Evolutionary conservation across 2,888 invertebrate genomes (phyloP).

Genomic region (Sclerodermus sp.): DNA sequence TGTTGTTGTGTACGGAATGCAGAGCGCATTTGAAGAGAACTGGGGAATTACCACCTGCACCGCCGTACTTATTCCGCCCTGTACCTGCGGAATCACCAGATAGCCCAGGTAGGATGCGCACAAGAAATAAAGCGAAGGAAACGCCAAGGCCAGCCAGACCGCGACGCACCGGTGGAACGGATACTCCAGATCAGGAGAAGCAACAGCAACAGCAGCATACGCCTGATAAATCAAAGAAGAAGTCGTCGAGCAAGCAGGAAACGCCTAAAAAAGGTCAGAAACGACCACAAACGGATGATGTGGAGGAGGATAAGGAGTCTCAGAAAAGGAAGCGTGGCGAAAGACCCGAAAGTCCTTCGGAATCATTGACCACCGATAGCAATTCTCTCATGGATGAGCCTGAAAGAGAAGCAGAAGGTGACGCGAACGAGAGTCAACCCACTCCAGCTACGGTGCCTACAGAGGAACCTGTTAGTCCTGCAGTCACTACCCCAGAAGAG

Average conservation of each 20-base stretch:
- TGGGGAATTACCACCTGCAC: slow-evolving; percentile 69
- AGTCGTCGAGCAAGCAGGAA: slow-evolving; percentile 48
- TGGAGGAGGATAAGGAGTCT: slow-evolving; percentile 64
- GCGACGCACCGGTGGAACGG: slow-evolving; percentile 64
- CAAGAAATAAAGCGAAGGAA: slow-evolving; percentile 80
- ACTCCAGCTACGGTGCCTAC: slow-evolving; percentile 34
- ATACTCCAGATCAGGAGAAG: slow-evolving; percentile 62
- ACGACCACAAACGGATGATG: slow-evolving; percentile 62
- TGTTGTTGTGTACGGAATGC: slow-evolving; percentile 75
- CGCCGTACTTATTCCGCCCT: slow-evolving; percentile 62
- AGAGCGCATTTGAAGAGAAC: slow-evolving; percentile 75
- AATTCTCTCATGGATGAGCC: slow-evolving; percentile 76
- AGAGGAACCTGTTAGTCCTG: slow-evolving; percentile 37
- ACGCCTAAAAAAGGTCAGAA: slow-evolving; percentile 63
- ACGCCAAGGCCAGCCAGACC: slow-evolving; percentile 60
- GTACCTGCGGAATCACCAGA: slow-evolving; percentile 68
- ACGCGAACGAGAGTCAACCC: slow-evolving; percentile 42
- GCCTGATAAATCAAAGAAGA: slow-evolving; percentile 59
- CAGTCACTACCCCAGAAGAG: slow-evolving; percentile 42
- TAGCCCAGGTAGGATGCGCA: slow-evolving; percentile 87
- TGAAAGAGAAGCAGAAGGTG: slow-evolving; percentile 55
- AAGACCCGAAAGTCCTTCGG: slow-evolving; percentile 75
- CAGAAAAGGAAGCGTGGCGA: slow-evolving; percentile 65
- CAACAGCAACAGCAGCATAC: slow-evolving; percentile 51
- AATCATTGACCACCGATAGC: slow-evolving; percentile 83